These are phyloP conservation scores for Ophioninae sp. DNA, from an alignment of 2,888 invertebrate genomes.

Conservation along the genomic window DNA sequence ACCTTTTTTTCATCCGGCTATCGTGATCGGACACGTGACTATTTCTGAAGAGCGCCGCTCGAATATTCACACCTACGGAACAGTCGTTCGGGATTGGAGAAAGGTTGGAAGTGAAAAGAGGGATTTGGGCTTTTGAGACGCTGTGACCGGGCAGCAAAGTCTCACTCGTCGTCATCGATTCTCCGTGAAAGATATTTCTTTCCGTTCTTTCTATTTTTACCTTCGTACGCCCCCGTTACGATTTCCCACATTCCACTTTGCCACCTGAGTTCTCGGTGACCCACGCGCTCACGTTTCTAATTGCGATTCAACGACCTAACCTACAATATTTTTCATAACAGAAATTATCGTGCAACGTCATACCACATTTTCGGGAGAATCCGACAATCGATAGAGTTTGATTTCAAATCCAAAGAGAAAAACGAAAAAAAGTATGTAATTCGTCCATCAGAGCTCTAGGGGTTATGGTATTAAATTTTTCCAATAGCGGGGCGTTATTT, in stretches of 20 bases:
- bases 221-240: neutral
- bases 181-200: slow-evolving; percentile 22
- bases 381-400: neutral
- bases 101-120: neutral
- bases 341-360: neutral
- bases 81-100: neutral
- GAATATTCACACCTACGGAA: neutral
- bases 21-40: neutral
- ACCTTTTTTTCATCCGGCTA: neutral
- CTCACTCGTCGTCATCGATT: slow-evolving; percentile 37
- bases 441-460: neutral
- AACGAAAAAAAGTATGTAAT: neutral
- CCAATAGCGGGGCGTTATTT: neutral
- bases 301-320: neutral
- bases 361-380: neutral
- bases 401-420: neutral
- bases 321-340: neutral
- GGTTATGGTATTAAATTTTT: neutral
- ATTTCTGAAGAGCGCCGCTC: slow-evolving; percentile 3
- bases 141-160: slow-evolving; percentile 16
- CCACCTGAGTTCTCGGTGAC: slow-evolving; percentile 41
- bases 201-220: slow-evolving; percentile 1
- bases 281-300: neutral
- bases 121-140: slow-evolving; percentile 16
- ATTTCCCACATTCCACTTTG: slow-evolving; percentile 8